Conservation (phyloP, 2,888 invertebrate genomes). For the Oscheius sp. region DNA sequence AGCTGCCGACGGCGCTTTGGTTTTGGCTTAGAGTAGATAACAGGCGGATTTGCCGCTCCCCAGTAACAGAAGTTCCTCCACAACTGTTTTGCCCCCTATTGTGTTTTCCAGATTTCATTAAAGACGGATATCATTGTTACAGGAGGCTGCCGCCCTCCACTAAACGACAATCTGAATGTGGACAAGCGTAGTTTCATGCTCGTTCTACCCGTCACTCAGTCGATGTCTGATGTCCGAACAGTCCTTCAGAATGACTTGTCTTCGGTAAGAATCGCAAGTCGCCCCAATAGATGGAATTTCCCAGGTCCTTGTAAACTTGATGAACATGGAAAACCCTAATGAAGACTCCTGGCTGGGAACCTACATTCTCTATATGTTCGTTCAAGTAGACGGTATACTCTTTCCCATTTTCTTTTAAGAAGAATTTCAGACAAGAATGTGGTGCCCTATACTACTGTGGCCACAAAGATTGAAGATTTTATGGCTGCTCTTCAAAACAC, state of each 20-base stretch:
- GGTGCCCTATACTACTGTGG: neutral
- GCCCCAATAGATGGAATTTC: no score
- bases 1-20: no score
- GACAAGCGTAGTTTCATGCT: constrained; percentile 40
- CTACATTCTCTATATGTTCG: constrained; percentile 10
- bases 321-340: neutral
- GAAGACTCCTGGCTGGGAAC: neutral
- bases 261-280: no score
- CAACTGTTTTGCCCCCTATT: no score
- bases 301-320: neutral
- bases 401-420: neutral
- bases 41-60: no score
- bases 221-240: constrained; percentile 36
- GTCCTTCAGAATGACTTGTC: neutral
- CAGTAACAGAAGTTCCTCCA: no score
- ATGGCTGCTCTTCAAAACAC: constrained; percentile 6
- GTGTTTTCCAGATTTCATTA: no score
- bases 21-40: no score
- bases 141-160: constrained; percentile 47
- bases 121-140: no score
- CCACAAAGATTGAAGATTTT: neutral
- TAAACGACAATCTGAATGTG: constrained; percentile 43
- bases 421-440: neutral
- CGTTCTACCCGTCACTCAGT: constrained; percentile 41
- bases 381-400: neutral